Percentiles rank a stretch among this genome's conserved stretches.
Evolutionary conservation across 2,888 invertebrate species (phyloP).

Genomic region (Aspidiotus rigidus): DNA sequence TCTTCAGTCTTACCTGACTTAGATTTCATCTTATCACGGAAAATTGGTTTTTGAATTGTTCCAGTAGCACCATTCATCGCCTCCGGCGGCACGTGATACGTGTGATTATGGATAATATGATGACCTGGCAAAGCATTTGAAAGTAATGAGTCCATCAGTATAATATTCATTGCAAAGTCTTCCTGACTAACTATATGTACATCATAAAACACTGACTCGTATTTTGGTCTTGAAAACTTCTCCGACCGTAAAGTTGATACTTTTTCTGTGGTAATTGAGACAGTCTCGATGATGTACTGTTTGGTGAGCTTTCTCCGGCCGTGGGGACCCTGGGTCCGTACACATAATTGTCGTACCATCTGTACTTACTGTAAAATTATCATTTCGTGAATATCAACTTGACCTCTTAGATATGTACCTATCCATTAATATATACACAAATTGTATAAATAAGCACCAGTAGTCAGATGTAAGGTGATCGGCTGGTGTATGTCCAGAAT

Average conservation of each 20-base stretch:
- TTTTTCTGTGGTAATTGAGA: conserved; percentile 74
- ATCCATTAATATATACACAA: background rate
- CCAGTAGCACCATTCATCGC: conserved; percentile 46
- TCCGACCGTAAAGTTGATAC: conserved; percentile 84
- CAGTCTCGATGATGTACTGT: conserved; percentile 44
- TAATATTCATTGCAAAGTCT: too few species aligned
- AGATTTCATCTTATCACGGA: conserved; percentile 54
- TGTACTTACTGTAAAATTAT: conserved; percentile 51
- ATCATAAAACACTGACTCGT: conserved; percentile 37
- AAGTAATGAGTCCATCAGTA: too few species aligned
- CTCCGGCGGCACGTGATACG: conserved; percentile 66
- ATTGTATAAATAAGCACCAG: background rate
- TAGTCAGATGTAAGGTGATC: conserved; percentile 32
- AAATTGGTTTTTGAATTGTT: conserved; percentile 53
- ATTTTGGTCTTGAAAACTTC: conserved; percentile 62
- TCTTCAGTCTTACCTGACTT: conserved; percentile 33
- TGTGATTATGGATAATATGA: conserved; percentile 62
- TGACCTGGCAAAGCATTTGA: conserved; percentile 1
- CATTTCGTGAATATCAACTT: background rate
- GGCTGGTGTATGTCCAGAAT: conserved; percentile 55
- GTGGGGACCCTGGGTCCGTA: conserved; percentile 49
- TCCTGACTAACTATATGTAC: background rate
- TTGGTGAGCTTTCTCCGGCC: conserved; percentile 44
- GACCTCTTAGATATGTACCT: background rate
- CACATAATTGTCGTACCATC: conserved; percentile 52